Base-by-base conservation (phyloP, 1,140 invertebrate genomes). In the Saccostrea cuccullata region DNA sequence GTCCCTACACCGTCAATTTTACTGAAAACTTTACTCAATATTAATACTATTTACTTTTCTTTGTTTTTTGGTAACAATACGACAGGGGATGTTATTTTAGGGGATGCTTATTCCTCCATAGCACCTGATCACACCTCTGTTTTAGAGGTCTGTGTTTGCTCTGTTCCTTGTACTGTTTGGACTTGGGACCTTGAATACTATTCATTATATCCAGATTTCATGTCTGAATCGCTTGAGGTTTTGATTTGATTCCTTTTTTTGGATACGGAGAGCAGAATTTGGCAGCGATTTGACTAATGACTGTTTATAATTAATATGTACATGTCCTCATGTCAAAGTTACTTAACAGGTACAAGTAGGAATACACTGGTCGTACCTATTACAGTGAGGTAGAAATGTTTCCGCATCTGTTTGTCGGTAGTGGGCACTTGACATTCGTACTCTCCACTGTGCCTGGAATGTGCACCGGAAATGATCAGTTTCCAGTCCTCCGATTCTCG, bases 371-470 rank as follows among this genome's bases (percentile, higher is more conserved):
- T 26, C 40, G 47, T 89, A 86, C 88, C 88, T 83, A 83, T 55
- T 1, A 86, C 67, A 26, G 67, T 86, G 85, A 86, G 85, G 58
- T 86, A 83, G 84, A 86, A 82, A 40, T 67, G 77, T 55, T 88
- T 67, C 40, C 88, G 47, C 26, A 86, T 60, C 30, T 67, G 55
- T 86, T 82, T 86, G 15, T 86, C 73, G 6, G 47, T n/a, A 15
- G 88, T 82, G 23, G 85, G 23, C 11, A 90, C 87, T 86, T 88
- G 87, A 86, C 87, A 90, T 58, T 90, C 87, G 55, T 90, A 88
- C 60, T 83, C 60, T 47, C 87, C 87, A 40, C 47, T 82, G 56
- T 90, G 64, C 11, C 85, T 84, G 9, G 40, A 67, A 67, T 84
- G 55, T 64, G 83, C 85, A 55, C 64, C 82, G n/a, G 56, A 67